Base-by-base conservation (phyloP, 2,113 vertebrate species). In the Talpa occidentalis region DNA sequence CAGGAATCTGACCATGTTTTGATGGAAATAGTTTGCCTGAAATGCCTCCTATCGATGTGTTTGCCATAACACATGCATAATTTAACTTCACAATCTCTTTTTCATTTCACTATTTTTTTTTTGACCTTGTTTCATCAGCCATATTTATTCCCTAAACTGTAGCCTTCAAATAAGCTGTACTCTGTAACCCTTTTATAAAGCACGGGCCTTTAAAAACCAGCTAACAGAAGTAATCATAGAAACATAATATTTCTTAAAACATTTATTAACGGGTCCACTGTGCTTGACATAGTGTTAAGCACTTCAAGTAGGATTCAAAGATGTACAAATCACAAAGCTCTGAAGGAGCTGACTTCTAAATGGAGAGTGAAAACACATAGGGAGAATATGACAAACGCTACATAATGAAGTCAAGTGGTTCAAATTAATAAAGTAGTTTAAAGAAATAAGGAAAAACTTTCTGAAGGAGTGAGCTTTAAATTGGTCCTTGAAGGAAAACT, bases 11-110 rank as follows among this genome's bases (percentile, higher is more conserved):
- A 44, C 11, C 30, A 7, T 19, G 22, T 67, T 89, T 91, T 60
- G 60, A 92, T 64, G 91, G 78, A 37, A n/a, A 10, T n/a, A 42
- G 59, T 80, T 86, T 52, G 42, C 79, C 66, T 74, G n/a, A 92
- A 84, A 87, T 37, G n/a, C 72, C 56, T 78, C 28, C 3, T 54
- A 37, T 54, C 40, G 67, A 85, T 78, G 37, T 32, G 54, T 56
- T 76, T 90, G 76, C 67, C 66, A 28, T 16, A 60, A 24, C n/a
- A 14, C 37, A n/a, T 60, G 14, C 28, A 30, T 92, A 24, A 32
- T 73, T 82, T 88, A 54, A 24, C 54, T 67, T 90, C n/a, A 32
- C 17, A 73, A 7, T 35, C n/a, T 91, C 37, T 73, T 54, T 87
- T 76, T 72, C 79, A 88, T 86, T 91, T 56, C 12, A 54, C 37